Conservation (phyloP, 2,113 vertebrate species). For the Daboia siamensis region DNA sequence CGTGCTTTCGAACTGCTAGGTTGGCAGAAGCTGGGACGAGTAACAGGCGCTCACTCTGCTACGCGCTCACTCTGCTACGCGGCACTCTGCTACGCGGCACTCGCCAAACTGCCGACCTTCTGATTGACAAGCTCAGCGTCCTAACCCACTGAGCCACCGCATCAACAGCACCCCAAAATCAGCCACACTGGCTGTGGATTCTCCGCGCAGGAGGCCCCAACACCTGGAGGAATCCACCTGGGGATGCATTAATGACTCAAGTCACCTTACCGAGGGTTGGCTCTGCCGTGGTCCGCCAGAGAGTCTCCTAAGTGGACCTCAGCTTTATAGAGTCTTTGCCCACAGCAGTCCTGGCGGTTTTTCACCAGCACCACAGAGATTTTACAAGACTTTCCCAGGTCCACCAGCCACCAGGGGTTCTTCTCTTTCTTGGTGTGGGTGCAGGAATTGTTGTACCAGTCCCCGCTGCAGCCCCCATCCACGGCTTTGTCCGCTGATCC, state of each 20-base stretch:
- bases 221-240: background rate
- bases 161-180: background rate
- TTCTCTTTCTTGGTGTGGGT: background rate
- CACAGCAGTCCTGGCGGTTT: constrained; percentile 16
- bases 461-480: background rate
- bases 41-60: no score
- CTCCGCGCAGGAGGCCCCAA: no score
- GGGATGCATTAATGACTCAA: background rate
- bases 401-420: constrained; percentile 44
- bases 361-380: constrained; percentile 22
- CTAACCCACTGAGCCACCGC: no score
- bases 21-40: no score
- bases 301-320: constrained; percentile 8
- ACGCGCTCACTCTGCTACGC: no score
- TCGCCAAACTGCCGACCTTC: no score
- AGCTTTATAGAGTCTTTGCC: constrained; percentile 11
- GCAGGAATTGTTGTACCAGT: background rate
- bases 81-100: no score
- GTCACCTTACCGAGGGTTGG: background rate
- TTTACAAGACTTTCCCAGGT: background rate
- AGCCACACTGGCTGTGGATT: background rate
- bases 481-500: background rate
- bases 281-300: no score
- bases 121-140: no score
- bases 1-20: no score